A percentile compares a stretch with the other conserved stretches of the same genome.
These are phyloP conservation scores for Tethya wilhelma DNA, from an alignment of 37 sponge, comb jelly and placozoan genomes.

Conservation along the genomic window DNA sequence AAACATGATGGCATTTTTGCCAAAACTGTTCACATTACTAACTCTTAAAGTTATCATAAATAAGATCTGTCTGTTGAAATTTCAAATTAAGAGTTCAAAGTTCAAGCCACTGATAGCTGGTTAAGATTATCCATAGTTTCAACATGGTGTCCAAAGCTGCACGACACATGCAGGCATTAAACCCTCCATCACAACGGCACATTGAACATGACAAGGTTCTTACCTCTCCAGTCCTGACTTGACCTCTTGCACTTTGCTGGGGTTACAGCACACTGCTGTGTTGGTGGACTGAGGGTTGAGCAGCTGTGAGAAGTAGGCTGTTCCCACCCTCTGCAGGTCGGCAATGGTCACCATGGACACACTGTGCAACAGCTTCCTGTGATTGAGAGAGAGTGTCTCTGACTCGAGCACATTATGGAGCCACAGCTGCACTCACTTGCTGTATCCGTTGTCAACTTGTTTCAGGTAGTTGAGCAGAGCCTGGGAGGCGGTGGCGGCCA, in stretches of 20 bases:
- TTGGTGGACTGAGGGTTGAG: slow-evolving; percentile 54
- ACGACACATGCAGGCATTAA: no score
- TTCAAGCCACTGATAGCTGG: no score
- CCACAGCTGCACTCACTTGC: slow-evolving; percentile 15
- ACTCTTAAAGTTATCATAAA: no score
- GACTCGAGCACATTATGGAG: no score
- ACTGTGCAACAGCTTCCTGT: slow-evolving; percentile 59
- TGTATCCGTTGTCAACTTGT: slow-evolving; percentile 11
- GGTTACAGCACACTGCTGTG: slow-evolving; percentile 86
- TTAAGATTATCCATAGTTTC: no score
- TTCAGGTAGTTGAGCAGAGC: slow-evolving; percentile 40
- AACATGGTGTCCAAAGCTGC: no score
- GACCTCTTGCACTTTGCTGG: slow-evolving; percentile 78
- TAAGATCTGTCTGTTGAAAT: no score
- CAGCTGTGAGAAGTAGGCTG: slow-evolving; percentile 63
- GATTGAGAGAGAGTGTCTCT: no score
- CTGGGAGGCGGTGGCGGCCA: slow-evolving; percentile 46
- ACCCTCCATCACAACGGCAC: no score
- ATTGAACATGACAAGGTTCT: slow-evolving; percentile 26
- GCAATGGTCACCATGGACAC: slow-evolving; percentile 77
- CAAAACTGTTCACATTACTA: no score
- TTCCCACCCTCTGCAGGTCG: slow-evolving; percentile 74
- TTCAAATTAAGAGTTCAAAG: no score
- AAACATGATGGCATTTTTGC: no score
- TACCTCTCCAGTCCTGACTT: slow-evolving; percentile 58